Evolutionary conservation across 2,113 vertebrate genomes (phyloP).

Genomic region (Apeltes quadracus): DNA sequence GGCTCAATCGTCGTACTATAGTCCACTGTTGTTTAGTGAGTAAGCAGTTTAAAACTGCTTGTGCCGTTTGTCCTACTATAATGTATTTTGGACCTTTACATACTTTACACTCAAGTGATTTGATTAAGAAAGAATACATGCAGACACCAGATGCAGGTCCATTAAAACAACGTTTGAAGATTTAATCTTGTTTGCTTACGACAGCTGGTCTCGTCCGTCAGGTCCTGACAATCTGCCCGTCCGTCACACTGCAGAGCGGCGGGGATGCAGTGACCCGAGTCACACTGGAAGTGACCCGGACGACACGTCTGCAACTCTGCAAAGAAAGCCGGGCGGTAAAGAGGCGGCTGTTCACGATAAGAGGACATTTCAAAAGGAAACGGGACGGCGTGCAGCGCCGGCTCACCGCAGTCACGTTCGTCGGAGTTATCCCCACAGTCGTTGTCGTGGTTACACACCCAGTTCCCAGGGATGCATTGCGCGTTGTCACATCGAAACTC

Average conservation of each 20-base stretch:
- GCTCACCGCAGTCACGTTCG: constrained; percentile 78
- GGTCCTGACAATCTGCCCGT: constrained; percentile 70
- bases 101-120: not conserved
- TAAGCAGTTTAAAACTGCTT: not conserved
- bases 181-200: constrained; percentile 66
- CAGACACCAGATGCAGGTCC: not conserved
- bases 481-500: constrained; percentile 72
- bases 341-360: no score
- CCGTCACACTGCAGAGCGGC: constrained; percentile 72
- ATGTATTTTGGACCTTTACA: not conserved
- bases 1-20: not conserved
- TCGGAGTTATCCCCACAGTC: constrained; percentile 79
- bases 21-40: not conserved
- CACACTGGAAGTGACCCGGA: constrained; percentile 74
- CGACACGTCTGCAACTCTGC: constrained; percentile 74
- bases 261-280: constrained; percentile 77
- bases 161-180: not conserved
- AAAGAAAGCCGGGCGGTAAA: constrained; percentile 20
- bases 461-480: constrained; percentile 75
- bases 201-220: constrained; percentile 77
- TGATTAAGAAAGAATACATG: not conserved
- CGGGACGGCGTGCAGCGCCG: not conserved
- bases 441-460: constrained; percentile 77
- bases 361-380: not conserved
- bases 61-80: not conserved